A percentile compares a stretch with the other conserved stretches of the same genome.
Evolutionary conservation across 1,140 invertebrate species (phyloP).

Genomic region (Propsilocerus akamusi): DNA sequence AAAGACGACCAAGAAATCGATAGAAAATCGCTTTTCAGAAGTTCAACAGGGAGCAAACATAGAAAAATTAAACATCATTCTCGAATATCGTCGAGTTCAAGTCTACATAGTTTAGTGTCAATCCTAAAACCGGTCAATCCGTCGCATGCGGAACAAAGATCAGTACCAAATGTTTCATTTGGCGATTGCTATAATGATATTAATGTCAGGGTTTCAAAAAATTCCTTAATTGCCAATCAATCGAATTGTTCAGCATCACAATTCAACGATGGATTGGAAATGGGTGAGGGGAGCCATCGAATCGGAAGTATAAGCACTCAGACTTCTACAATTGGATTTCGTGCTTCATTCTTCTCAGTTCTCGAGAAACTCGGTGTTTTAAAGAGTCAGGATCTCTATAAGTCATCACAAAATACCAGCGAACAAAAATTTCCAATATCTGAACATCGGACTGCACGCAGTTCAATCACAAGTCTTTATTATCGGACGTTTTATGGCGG

Average conservation of each 20-base stretch:
- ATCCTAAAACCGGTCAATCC: background rate
- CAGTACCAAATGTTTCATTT: background rate
- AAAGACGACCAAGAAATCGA: background rate
- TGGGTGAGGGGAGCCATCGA: background rate
- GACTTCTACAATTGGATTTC: conserved; percentile 12
- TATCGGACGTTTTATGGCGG: background rate
- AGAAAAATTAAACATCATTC: background rate
- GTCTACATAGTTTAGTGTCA: conserved; percentile 1
- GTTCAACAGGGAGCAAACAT: background rate
- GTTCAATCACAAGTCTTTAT: background rate
- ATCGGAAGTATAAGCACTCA: background rate
- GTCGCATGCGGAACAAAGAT: background rate
- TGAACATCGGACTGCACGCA: background rate
- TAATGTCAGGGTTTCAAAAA: background rate
- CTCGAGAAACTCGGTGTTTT: conserved; percentile 44
- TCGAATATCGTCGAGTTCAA: background rate
- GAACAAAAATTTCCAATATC: background rate
- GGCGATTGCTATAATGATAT: background rate
- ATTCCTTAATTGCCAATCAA: background rate
- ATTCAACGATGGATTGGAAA: background rate
- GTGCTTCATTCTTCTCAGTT: conserved; percentile 41
- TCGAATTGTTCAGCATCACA: background rate
- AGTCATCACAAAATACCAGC: background rate
- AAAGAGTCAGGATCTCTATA: conserved; percentile 26
- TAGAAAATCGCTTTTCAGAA: background rate